Base-by-base conservation (phyloP, 2,888 invertebrate genomes). In the Phaedon cochleariae region DNA sequence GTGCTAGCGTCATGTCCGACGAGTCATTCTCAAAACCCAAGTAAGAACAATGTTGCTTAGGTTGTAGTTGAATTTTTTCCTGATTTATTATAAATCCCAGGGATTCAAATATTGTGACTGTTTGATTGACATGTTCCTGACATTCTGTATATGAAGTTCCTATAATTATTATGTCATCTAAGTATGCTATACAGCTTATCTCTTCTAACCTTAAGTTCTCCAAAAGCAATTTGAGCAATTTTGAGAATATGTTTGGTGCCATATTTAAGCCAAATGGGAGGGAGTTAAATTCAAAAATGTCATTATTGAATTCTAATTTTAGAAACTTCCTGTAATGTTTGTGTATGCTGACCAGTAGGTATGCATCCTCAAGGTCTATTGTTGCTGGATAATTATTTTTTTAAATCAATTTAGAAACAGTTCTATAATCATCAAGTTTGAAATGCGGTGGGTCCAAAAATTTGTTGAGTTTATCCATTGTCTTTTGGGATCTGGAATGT, bases 161-260 rank as follows among this genome's bases (percentile, higher is more conserved):
- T 3, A 46, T 18, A 15, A 46, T 46, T 1, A 46, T 9, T 15
- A 46, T 17, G 18, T 46, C 46, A 17, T 46, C 46, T 46, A 46
- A 15, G 6, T 46, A 46, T 9, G n/a, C 18, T 9, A 46, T 20
- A 17, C 46, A 46, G 17, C n/a, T 26, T 26, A 26, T 26, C n/a
- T 64, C 65, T 45, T 59, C 7, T 31, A 41, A 45, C 54, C 62
- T 51, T 9, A 71, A 48, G 15, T 34, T 34, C 12, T 31, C 41
- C 9, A 70, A n/a, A 15, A 70, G 59, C 37, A 68, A 64, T 60
- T 68, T 72, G 20, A 73, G 21, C n/a, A 74, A 17, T 51, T 77
- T 76, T 17, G 75, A 74, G 54, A 75, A 74, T 9, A 55, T 4
- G 49, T 7, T 48, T 1, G 62, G 62, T 0, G 49, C 48, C 1